Percentiles rank a stretch among this genome's conserved stretches.
Conservation (phyloP, 2,888 invertebrate genomes). For the Linyphia triangularis region DNA sequence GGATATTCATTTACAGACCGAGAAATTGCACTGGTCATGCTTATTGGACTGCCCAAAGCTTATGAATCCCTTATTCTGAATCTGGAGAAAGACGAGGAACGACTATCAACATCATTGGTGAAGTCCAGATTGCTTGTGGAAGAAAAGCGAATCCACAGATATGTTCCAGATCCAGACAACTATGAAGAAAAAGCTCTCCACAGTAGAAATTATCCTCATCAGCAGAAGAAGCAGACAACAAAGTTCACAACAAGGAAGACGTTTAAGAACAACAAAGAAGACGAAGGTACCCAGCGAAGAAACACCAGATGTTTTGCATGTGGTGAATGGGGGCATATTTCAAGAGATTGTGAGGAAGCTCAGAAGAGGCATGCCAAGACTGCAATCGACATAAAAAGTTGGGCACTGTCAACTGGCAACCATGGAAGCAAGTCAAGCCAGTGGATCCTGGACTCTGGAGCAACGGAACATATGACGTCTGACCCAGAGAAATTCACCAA, state of each 20-base stretch:
- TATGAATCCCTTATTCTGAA: conserved; percentile 20
- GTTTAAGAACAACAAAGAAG: background rate
- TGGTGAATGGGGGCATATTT: conserved; percentile 28
- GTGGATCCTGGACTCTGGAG: conserved; percentile 42
- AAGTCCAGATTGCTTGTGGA: conserved; percentile 12
- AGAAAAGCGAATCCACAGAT: background rate
- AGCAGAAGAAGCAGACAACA: background rate
- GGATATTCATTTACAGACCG: conserved; percentile 6
- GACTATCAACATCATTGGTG: background rate
- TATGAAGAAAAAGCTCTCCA: background rate
- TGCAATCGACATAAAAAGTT: conserved; percentile 31
- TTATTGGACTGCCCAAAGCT: conserved; percentile 2
- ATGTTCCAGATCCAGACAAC: no score
- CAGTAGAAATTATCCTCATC: background rate
- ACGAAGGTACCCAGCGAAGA: background rate
- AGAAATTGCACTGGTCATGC: conserved; percentile 22
- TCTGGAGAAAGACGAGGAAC: background rate
- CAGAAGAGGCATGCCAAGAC: background rate
- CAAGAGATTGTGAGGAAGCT: conserved; percentile 30
- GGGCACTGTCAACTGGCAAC: background rate
- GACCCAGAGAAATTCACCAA: background rate
- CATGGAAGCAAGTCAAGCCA: background rate
- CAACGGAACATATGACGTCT: conserved; percentile 56
- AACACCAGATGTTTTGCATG: conserved; percentile 28
- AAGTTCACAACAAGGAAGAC: background rate